Percentiles rank a stretch among this genome's conserved stretches.
These are phyloP conservation scores for Dallia pectoralis DNA, from an alignment of 2,797 vertebrate genomes.

Conservation along the genomic window DNA sequence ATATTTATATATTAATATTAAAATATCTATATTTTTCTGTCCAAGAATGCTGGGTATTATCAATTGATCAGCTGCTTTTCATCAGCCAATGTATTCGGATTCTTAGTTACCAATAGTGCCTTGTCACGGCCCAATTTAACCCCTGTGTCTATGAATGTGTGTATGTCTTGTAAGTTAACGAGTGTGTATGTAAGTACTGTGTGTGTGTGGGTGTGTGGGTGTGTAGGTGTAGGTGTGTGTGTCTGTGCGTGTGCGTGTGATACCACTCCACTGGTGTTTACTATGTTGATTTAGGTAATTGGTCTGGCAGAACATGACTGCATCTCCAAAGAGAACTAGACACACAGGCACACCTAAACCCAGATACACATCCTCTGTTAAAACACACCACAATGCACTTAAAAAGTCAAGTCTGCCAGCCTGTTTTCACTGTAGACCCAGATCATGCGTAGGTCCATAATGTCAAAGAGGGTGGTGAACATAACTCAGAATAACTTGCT, in stretches of 20 bases:
- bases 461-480: not conserved
- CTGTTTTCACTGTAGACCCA: constrained; percentile 1
- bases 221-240: not conserved
- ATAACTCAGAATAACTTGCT: constrained; percentile 33
- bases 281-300: constrained; percentile 42
- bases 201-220: not conserved
- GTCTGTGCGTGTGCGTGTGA: constrained; percentile 5
- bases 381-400: not conserved
- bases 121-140: too few relatives aligned
- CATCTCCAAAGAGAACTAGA: constrained; percentile 30
- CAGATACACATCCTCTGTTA: constrained; percentile 1
- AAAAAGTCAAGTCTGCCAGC: too few relatives aligned
- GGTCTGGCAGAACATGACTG: constrained; percentile 29
- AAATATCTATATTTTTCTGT: too few relatives aligned
- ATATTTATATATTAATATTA: too few relatives aligned
- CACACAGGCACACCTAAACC: not conserved
- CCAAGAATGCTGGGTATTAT: too few relatives aligned
- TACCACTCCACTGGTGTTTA: constrained; percentile 41
- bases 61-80: too few relatives aligned
- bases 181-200: not conserved
- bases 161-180: too few relatives aligned
- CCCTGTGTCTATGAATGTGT: not conserved
- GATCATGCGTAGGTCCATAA: constrained; percentile 13
- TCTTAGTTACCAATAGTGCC: too few relatives aligned
- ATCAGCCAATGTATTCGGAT: too few relatives aligned